A percentile compares a stretch with the other conserved stretches of the same genome.
phyloP scores from a whole-genome alignment of 2,113 vertebrate genomes.

The Arizona elegans region DNA sequence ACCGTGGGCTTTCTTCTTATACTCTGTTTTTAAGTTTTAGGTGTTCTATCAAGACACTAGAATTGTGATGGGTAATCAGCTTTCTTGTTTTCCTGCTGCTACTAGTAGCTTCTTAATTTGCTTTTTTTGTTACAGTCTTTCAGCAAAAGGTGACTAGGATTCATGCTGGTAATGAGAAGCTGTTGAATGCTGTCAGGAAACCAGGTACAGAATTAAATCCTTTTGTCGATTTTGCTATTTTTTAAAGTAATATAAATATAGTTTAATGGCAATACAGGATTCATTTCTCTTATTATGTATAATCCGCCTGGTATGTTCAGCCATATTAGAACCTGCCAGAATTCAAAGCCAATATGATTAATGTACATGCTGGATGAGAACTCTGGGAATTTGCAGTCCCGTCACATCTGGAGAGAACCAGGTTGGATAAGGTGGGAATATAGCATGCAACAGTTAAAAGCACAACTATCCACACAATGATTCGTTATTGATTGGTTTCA shows the following conservation, averaged over 20 bases:
- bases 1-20: slow-evolving; percentile 15
- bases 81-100: not conserved
- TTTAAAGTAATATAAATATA: not conserved
- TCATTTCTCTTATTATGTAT: not conserved
- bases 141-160: slow-evolving; percentile 73
- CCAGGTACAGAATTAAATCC: slow-evolving; percentile 65
- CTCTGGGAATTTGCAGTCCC: not conserved
- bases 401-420: not conserved
- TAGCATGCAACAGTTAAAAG: not conserved
- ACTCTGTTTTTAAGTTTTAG: slow-evolving; percentile 11
- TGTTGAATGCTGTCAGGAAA: slow-evolving; percentile 66
- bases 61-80: not conserved
- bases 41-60: accelerated
- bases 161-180: slow-evolving; percentile 59
- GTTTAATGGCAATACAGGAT: not conserved
- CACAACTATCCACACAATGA: not conserved
- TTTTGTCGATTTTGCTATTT: not conserved
- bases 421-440: not conserved
- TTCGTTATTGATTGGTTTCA: not conserved
- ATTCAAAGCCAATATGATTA: not conserved
- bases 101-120: slow-evolving; percentile 4
- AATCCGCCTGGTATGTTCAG: not conserved
- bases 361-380: not conserved
- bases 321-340: not conserved
- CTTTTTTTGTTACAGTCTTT: slow-evolving; percentile 73